Conservation (phyloP, 1,140 invertebrate species). For the Lasaia peninsularis region DNA sequence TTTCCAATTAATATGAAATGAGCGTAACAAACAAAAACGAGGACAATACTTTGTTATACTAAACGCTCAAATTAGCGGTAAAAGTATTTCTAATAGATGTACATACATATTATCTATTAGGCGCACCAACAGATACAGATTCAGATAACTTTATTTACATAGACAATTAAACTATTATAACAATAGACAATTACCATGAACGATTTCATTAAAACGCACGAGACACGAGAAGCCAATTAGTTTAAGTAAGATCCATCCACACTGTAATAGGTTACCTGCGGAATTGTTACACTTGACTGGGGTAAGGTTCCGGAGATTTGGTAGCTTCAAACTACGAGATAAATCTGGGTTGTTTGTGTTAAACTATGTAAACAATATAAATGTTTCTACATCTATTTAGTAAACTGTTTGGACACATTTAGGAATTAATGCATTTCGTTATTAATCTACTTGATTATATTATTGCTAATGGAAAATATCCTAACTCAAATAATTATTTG, state of each 20-base stretch:
- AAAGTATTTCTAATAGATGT: too few relatives aligned
- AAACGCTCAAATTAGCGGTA: too few relatives aligned
- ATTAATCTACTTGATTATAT: background rate
- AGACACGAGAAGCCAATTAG: conserved; percentile 1
- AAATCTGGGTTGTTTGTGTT: background rate
- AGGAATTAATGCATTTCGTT: background rate
- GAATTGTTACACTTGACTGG: background rate
- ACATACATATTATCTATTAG: too few relatives aligned
- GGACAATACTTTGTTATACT: too few relatives aligned
- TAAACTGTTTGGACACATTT: background rate
- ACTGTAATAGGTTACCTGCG: background rate
- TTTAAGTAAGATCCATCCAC: conserved; percentile 6
- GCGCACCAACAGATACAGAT: too few relatives aligned
- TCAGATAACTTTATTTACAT: too few relatives aligned
- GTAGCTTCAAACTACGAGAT: background rate
- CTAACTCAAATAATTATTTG: too few relatives aligned
- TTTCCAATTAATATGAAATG: too few relatives aligned
- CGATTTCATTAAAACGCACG: conserved; percentile 25
- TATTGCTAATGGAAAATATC: background rate
- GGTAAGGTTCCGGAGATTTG: background rate
- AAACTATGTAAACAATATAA: background rate
- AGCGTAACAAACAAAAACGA: too few relatives aligned
- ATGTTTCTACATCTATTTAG: background rate
- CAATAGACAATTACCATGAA: too few relatives aligned
- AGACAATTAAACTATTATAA: too few relatives aligned